Percentiles rank a stretch among this genome's conserved stretches.
These are phyloP conservation scores for Idaea straminata DNA, from an alignment of 2,888 invertebrate genomes.

Conservation along the genomic window DNA sequence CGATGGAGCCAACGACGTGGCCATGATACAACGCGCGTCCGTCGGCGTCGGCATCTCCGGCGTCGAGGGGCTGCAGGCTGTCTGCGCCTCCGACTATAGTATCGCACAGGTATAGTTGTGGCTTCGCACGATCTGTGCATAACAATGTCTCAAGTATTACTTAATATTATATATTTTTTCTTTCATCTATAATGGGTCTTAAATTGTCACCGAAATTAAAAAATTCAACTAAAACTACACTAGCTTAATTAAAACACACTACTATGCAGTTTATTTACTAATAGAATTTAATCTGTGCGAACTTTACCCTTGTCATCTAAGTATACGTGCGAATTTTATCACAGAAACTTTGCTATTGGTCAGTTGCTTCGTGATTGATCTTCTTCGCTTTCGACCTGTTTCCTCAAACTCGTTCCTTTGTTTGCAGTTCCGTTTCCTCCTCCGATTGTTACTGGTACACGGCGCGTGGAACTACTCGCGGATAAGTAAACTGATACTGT, in stretches of 20 bases:
- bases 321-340: too few relatives aligned
- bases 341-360: too few relatives aligned
- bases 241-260: too few relatives aligned
- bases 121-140: too few relatives aligned
- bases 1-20: constrained; percentile 98
- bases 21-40: constrained; percentile 98
- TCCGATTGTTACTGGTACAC: constrained; percentile 95
- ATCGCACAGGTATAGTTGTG: constrained; percentile 87
- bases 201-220: too few relatives aligned
- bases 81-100: constrained; percentile 99
- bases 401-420: neutral
- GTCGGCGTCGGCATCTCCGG: constrained; percentile 99
- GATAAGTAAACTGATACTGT: constrained; percentile 98
- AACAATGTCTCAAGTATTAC: too few relatives aligned
- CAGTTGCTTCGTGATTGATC: neutral
- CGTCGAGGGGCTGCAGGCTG: constrained; percentile 98
- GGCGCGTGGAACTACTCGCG: constrained; percentile 99
- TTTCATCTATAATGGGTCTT: too few relatives aligned
- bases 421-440: constrained; percentile 93
- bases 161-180: too few relatives aligned
- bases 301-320: too few relatives aligned
- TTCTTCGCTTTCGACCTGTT: neutral
- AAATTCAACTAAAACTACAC: too few relatives aligned
- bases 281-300: too few relatives aligned
- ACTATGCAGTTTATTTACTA: too few relatives aligned